phyloP scores from a whole-genome alignment of 2,888 invertebrate species.

The Lasioglossum zephyrum region DNA sequence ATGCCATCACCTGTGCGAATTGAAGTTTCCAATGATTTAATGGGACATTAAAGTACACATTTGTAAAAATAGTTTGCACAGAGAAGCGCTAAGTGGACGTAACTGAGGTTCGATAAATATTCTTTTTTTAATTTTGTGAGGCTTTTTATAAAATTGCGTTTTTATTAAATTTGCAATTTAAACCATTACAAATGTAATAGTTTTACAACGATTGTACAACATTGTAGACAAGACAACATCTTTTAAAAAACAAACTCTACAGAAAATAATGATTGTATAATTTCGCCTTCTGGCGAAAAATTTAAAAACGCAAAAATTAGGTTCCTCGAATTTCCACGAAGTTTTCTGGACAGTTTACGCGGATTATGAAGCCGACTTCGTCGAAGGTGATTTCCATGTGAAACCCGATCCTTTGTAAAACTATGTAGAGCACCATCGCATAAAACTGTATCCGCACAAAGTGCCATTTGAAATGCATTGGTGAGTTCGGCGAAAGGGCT shows the following conservation, averaged over 20 bases:
- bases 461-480: neutral
- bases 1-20: neutral
- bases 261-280: no score
- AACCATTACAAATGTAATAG: no score
- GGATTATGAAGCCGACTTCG: neutral
- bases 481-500: neutral
- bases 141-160: no score
- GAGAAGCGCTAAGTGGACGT: neutral
- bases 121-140: no score
- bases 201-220: no score
- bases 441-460: neutral
- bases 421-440: neutral
- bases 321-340: neutral
- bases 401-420: constrained; percentile 1
- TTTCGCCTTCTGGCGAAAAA: neutral
- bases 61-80: neutral
- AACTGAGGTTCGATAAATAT: no score
- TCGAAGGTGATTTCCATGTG: neutral
- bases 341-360: neutral
- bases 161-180: no score
- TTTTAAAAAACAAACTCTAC: no score
- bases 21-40: neutral
- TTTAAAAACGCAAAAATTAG: neutral
- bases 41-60: neutral
- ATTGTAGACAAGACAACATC: no score